These are phyloP conservation scores for Channa maculata DNA, from an alignment of 2,113 vertebrate species.

Conservation along the genomic window DNA sequence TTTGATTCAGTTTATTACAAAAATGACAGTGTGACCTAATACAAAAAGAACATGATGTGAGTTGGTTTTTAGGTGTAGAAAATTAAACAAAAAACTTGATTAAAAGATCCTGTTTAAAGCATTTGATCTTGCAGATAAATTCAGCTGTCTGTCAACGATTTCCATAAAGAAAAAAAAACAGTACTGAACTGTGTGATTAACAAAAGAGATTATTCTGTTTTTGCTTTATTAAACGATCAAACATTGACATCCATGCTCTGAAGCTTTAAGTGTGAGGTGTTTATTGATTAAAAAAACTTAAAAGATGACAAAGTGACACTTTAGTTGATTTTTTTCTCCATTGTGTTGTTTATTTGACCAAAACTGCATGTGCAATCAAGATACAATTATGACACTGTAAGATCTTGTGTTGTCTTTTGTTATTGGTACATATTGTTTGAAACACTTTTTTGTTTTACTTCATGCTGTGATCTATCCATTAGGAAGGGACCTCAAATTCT, in stretches of 20 bases:
- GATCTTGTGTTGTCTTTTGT: conserved; percentile 27
- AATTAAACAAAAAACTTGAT: conserved; percentile 39
- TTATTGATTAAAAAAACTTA: conserved; percentile 23
- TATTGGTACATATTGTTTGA: neutral
- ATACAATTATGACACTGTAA: conserved; percentile 11
- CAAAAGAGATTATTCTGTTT: conserved; percentile 55
- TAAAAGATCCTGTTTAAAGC: conserved; percentile 43
- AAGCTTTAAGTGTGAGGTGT: conserved; percentile 51
- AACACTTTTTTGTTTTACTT: conserved; percentile 15
- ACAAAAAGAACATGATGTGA: conserved; percentile 78
- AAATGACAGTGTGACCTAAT: conserved; percentile 89
- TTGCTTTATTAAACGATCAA: conserved; percentile 46
- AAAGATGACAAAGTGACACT: conserved; percentile 15
- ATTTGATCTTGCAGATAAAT: conserved; percentile 41
- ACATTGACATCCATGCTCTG: conserved; percentile 37
- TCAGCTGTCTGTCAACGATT: conserved; percentile 40
- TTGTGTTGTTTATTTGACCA: conserved; percentile 29
- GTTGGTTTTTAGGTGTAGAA: conserved; percentile 60
- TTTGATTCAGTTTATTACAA: conserved; percentile 74
- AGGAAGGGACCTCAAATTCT: conserved; percentile 21
- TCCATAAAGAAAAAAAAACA: conserved; percentile 6
- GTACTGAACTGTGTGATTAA: conserved; percentile 31
- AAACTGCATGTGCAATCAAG: conserved; percentile 56
- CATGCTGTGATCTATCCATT: conserved; percentile 18
- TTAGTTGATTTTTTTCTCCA: conserved; percentile 7